Evolutionary conservation across 2,888 invertebrate species (phyloP).

Genomic region (Caradrina kadenii): DNA sequence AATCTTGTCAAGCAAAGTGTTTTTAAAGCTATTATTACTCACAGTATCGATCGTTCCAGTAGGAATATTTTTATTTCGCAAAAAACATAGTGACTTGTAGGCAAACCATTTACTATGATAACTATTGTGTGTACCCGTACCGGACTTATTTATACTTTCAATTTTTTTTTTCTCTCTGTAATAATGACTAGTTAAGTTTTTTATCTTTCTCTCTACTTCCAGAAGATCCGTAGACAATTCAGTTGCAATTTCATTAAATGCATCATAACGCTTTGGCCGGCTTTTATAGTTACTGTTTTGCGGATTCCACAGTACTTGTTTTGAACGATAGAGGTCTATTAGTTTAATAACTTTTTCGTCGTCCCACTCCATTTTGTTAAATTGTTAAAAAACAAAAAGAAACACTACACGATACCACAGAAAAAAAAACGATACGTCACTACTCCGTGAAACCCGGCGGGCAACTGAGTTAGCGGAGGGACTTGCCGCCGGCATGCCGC

Average conservation of each 20-base stretch:
- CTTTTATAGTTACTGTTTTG: slow-evolving; percentile 12
- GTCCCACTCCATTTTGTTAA: slow-evolving; percentile 8
- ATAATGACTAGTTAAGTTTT: slow-evolving; percentile 18
- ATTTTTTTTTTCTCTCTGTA: slow-evolving; percentile 18
- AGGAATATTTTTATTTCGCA: not conserved
- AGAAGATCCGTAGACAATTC: not conserved
- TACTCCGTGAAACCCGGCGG: slow-evolving; percentile 2
- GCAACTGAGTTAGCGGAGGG: slow-evolving; percentile 2
- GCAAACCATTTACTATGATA: slow-evolving; percentile 18
- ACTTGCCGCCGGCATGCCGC: slow-evolving; percentile 7
- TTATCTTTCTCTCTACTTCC: slow-evolving; percentile 14
- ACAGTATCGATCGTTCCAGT: not conserved
- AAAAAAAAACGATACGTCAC: not conserved
- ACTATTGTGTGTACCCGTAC: no score
- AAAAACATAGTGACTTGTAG: slow-evolving; percentile 6
- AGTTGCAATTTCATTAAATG: slow-evolving; percentile 9
- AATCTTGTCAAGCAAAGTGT: no score
- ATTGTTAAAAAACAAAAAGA: not conserved
- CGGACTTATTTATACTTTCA: slow-evolving; percentile 1
- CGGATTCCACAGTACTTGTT: slow-evolving; percentile 6
- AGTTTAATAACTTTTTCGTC: slow-evolving; percentile 7
- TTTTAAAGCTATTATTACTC: not conserved
- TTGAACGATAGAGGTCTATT: slow-evolving; percentile 11
- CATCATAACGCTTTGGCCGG: slow-evolving; percentile 8
- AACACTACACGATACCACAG: no score